phyloP scores from a whole-genome alignment of 1,140 invertebrate species.

The Drosophila trapezifrons region DNA sequence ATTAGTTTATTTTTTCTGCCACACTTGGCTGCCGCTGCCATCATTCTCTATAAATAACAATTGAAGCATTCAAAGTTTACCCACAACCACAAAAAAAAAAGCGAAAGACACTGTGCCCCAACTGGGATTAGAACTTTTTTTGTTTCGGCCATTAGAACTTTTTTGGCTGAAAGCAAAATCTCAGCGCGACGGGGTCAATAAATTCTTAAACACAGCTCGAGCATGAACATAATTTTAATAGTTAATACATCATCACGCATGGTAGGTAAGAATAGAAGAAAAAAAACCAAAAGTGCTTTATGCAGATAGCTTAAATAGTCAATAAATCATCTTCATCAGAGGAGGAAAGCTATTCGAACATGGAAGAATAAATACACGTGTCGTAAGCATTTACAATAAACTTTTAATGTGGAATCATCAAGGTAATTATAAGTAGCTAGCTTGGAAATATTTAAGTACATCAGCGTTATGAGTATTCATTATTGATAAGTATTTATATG shows the following conservation, averaged over 20 bases:
- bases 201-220: slow-evolving; percentile 68
- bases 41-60: slow-evolving; percentile 82
- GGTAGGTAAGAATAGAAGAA: slow-evolving; percentile 12
- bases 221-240: slow-evolving; percentile 63
- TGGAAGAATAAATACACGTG: slow-evolving; percentile 1
- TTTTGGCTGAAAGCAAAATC: slow-evolving; percentile 66
- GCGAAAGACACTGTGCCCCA: slow-evolving; percentile 56
- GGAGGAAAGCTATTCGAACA: neutral
- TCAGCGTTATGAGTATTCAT: neutral
- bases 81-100: slow-evolving; percentile 24
- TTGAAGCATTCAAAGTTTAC: slow-evolving; percentile 68
- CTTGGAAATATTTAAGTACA: neutral
- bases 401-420: neutral
- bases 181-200: slow-evolving; percentile 64
- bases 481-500: neutral
- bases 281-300: slow-evolving; percentile 38
- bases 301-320: slow-evolving; percentile 21
- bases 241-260: slow-evolving; percentile 73
- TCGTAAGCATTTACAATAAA: slow-evolving; percentile 12
- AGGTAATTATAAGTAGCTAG: slow-evolving; percentile 4
- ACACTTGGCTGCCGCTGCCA: slow-evolving; percentile 63
- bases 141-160: slow-evolving; percentile 66
- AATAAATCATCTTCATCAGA: slow-evolving; percentile 22
- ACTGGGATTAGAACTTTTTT: slow-evolving; percentile 57
- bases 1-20: slow-evolving; percentile 66